phyloP scores from a whole-genome alignment of 1,140 invertebrate genomes.

The Tetramorium alpestre region DNA sequence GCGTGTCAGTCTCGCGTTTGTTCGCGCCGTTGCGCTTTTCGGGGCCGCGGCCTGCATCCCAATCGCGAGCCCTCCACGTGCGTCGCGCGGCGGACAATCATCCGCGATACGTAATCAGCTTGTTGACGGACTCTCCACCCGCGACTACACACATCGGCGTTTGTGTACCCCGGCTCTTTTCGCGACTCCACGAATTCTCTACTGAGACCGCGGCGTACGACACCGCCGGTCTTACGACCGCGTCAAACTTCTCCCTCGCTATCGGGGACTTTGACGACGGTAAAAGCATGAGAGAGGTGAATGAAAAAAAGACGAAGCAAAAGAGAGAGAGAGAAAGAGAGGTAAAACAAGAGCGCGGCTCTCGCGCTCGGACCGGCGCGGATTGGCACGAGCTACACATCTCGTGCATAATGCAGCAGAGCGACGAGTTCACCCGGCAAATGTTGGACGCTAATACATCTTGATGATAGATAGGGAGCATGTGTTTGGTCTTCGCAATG shows the following conservation, averaged over 20 bases:
- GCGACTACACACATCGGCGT: neutral
- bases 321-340: neutral
- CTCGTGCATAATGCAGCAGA: slow-evolving; percentile 84
- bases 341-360: slow-evolving; percentile 62
- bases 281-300: neutral
- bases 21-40: slow-evolving; percentile 71
- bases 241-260: neutral
- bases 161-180: neutral
- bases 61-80: slow-evolving; percentile 52
- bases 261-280: slow-evolving; percentile 31
- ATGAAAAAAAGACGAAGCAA: slow-evolving; percentile 1
- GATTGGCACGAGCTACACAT: slow-evolving; percentile 54
- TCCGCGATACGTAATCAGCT: slow-evolving; percentile 49
- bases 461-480: slow-evolving; percentile 85
- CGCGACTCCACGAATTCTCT: neutral
- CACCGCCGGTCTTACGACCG: neutral
- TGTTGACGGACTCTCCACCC: slow-evolving; percentile 27
- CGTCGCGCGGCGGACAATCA: slow-evolving; percentile 36
- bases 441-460: slow-evolving; percentile 85
- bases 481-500: slow-evolving; percentile 85
- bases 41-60: slow-evolving; percentile 61
- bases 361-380: slow-evolving; percentile 21
- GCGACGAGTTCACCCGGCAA: slow-evolving; percentile 83
- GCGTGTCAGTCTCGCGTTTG: slow-evolving; percentile 62
- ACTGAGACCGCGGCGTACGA: neutral